Evolutionary conservation across 2,888 invertebrate genomes (phyloP).

Genomic region (Epinotia bilunana): DNA sequence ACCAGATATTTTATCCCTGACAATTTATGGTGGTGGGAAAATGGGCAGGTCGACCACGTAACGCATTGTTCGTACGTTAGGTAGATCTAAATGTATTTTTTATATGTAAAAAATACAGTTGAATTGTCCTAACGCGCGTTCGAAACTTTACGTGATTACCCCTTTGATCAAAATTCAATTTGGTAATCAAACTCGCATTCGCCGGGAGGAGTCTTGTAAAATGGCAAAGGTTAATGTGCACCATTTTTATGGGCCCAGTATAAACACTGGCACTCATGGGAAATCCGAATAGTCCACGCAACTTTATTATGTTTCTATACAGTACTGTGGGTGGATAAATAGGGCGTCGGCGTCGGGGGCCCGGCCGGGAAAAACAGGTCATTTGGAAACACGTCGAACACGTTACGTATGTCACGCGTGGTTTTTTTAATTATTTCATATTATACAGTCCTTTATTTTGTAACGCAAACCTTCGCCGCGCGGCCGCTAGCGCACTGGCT

Average conservation of each 20-base stretch:
- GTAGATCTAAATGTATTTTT: too few species aligned
- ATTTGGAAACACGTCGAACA: conserved; percentile 24
- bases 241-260: not conserved
- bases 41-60: too few species aligned
- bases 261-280: conserved; percentile 4
- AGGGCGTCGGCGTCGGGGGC: not conserved
- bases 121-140: too few species aligned
- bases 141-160: too few species aligned
- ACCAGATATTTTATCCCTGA: too few species aligned
- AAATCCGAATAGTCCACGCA: conserved; percentile 16
- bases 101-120: too few species aligned
- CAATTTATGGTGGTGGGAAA: too few species aligned
- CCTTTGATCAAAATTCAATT: not conserved
- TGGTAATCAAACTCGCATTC: not conserved
- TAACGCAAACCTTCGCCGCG: too few species aligned
- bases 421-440: not conserved
- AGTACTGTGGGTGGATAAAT: conserved; percentile 18
- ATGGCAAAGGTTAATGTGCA: too few species aligned
- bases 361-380: conserved; percentile 18
- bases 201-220: not conserved
- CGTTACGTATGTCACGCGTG: conserved; percentile 3
- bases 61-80: too few species aligned
- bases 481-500: too few species aligned
- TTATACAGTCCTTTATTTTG: too few species aligned
- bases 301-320: conserved; percentile 5